Evolutionary conservation across 2,797 vertebrate species (phyloP), one percentile per base, ranked within the genome.

Genomic region (Chanos chanos): DNA sequence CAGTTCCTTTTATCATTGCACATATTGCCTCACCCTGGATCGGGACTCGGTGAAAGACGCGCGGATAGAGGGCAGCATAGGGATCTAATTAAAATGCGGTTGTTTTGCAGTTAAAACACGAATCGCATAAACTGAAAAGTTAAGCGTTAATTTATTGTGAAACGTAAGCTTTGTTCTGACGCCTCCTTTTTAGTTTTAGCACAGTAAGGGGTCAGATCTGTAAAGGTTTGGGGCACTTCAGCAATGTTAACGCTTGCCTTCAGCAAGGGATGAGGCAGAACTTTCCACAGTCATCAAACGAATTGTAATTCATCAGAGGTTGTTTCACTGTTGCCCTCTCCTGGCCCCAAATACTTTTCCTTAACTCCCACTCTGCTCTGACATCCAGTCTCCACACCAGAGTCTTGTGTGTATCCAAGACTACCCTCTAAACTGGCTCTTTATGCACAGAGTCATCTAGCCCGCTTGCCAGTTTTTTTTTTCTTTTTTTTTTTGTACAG

Each of bases 401-500:
- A 28, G 61, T 45, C 56, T 55, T 49, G 56, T 61, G 56, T 43
- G 64, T 74, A 61, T 61, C 72, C 72, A 64, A 12, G 57, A 68
- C 68, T 68, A 71, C 72, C 45, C 55, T 63, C 61, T 24, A 24
- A 52, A 16, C 53, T 49, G 64, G 18, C 52, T 53, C 68, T 64
- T 36, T 61, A 47, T 51, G 58, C 36, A 40, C 48, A 61, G 25
- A 47, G 48, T 55, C 52, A 15, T 28, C 28, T 70, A 66, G 53
- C 44, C 64, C 66, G 19, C 54, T 66, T 58, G 34, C 30, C 22
- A 19, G n/a, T n/a, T n/a, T n/a, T n/a, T n/a, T n/a, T n/a, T n/a
- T n/a, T n/a, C n/a, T n/a, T n/a, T n/a, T n/a, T n/a, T n/a, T n/a
- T n/a, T n/a, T n/a, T n/a, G n/a, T n/a, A n/a, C n/a, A n/a, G n/a